Conservation (phyloP, 2,888 invertebrate genomes). For the Drosophila merina region DNA sequence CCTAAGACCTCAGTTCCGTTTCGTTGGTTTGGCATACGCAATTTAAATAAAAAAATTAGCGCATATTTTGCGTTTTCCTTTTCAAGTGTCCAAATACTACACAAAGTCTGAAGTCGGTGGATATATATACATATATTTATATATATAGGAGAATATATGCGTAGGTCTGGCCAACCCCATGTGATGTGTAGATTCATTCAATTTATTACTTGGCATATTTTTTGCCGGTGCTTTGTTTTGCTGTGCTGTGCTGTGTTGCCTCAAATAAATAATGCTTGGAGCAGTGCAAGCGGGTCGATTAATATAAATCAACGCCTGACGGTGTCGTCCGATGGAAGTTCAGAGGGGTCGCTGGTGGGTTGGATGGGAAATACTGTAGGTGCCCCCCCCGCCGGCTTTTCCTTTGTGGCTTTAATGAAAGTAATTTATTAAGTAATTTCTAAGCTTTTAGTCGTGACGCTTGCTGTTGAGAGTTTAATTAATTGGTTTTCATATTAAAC, state of each 20-base stretch:
- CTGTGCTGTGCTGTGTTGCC: conserved; percentile 33
- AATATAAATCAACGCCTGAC: conserved; percentile 72
- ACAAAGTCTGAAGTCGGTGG: conserved; percentile 12
- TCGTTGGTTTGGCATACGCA: conserved; percentile 56
- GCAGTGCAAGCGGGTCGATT: conserved; percentile 65
- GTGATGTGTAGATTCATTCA: conserved; percentile 46
- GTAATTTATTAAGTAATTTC: conserved; percentile 77
- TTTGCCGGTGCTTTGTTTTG: conserved; percentile 60
- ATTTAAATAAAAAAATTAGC: conserved; percentile 59
- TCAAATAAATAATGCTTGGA: conserved; percentile 71
- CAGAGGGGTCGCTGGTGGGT: conserved; percentile 10
- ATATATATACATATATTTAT: background rate
- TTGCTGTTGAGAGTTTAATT: conserved; percentile 70
- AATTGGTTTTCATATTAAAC: conserved; percentile 74
- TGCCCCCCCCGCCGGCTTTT: conserved; percentile 57
- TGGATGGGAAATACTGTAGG: conserved; percentile 21
- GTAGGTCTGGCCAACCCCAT: conserved; percentile 6
- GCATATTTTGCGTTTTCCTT: conserved; percentile 38
- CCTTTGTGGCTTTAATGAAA: conserved; percentile 74
- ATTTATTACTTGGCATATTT: conserved; percentile 67
- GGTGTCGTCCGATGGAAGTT: conserved; percentile 57
- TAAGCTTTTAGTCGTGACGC: conserved; percentile 74
- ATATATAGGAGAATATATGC: background rate
- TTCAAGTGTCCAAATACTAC: conserved; percentile 30
- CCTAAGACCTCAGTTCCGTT: conserved; percentile 18